These are phyloP conservation scores for Actias luna DNA, from an alignment of 2,888 invertebrate genomes.

Conservation along the genomic window DNA sequence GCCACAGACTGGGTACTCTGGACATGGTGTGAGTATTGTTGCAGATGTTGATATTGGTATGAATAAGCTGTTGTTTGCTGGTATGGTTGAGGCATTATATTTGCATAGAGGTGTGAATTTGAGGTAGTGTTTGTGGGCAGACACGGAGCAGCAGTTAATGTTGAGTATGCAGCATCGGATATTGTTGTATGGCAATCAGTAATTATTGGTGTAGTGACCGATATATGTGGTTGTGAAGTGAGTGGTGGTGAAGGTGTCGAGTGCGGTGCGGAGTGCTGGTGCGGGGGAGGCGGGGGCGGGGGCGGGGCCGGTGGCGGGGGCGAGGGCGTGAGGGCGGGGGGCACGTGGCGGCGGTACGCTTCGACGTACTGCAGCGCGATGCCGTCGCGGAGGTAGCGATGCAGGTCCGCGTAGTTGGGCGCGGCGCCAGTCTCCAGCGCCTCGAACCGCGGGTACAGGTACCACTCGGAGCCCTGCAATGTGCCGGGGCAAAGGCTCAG, in stretches of 20 bases:
- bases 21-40: neutral
- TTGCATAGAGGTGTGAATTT: constrained; percentile 11
- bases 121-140: constrained; percentile 2
- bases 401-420: constrained; percentile 66
- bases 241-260: constrained; percentile 10
- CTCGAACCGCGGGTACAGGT: constrained; percentile 77
- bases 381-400: constrained; percentile 65
- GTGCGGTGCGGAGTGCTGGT: constrained; percentile 1
- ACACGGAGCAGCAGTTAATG: constrained; percentile 1
- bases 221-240: constrained; percentile 1
- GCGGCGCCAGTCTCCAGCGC: constrained; percentile 76
- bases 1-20: neutral
- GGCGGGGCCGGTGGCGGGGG: constrained; percentile 18
- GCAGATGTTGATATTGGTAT: constrained; percentile 12
- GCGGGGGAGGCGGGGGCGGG: constrained; percentile 13
- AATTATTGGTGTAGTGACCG: too few relatives aligned
- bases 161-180: neutral
- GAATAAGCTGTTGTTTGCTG: constrained; percentile 12
- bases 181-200: too few relatives aligned
- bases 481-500: constrained; percentile 4
- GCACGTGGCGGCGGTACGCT: constrained; percentile 66
- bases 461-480: constrained; percentile 65
- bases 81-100: constrained; percentile 8
- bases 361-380: constrained; percentile 67
- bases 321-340: constrained; percentile 34